A percentile compares a stretch with the other conserved stretches of the same genome.
These are phyloP conservation scores for Rotaria macrura DNA, from an alignment of 2,888 invertebrate species.

Conservation along the genomic window DNA sequence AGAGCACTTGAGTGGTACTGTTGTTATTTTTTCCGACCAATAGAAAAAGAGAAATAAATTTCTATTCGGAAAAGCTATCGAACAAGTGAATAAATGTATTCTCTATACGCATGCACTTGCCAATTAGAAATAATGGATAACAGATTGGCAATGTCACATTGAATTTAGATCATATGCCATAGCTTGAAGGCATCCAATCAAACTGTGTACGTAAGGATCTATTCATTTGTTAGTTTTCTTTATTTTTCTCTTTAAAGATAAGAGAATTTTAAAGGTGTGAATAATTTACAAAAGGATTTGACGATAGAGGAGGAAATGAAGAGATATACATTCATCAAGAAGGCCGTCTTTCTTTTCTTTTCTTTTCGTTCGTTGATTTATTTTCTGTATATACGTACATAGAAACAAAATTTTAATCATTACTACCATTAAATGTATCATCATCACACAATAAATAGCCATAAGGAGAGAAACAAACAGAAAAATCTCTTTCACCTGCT, in stretches of 20 bases:
- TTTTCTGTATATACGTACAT: not conserved
- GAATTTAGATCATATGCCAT: slow-evolving; percentile 2
- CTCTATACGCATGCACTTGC: not conserved
- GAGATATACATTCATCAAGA: slow-evolving; percentile 2
- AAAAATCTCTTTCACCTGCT: not conserved
- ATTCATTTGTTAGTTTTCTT: not conserved
- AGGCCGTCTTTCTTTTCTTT: not conserved
- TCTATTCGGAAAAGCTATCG: not conserved
- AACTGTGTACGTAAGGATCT: not conserved
- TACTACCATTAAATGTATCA: not conserved
- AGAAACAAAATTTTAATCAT: not conserved
- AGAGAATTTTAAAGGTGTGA: not conserved
- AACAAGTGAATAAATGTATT: slow-evolving; percentile 4
- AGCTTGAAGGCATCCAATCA: not conserved
- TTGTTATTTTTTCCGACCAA: not conserved
- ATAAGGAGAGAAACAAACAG: not conserved
- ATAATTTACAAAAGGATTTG: not conserved
- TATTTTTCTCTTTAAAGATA: not conserved
- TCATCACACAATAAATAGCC: not conserved
- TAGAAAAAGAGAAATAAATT: not conserved
- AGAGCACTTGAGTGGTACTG: not conserved
- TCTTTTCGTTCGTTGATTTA: not conserved
- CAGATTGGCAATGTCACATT: not conserved
- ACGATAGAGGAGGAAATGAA: not conserved
- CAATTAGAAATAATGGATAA: slow-evolving; percentile 4